Conservation (phyloP, 2,888 invertebrate genomes). For the Lithophane socia region DNA sequence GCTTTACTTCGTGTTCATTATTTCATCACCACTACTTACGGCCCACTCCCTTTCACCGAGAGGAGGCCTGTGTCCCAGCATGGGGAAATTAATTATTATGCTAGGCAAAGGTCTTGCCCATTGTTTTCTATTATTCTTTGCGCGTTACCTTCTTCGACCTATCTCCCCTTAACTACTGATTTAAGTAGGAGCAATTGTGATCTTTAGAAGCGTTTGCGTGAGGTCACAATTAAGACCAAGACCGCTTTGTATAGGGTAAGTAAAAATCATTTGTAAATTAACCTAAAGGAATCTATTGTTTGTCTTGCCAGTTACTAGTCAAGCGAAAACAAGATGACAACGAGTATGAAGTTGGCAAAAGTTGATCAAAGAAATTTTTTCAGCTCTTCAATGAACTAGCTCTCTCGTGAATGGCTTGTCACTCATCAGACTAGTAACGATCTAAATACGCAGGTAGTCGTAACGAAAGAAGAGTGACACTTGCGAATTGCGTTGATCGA, state of each 20-base stretch:
- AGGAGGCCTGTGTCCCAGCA: background rate
- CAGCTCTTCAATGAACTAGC: conserved; percentile 30
- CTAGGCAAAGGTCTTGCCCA: background rate
- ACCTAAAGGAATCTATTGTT: background rate
- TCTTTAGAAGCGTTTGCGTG: background rate
- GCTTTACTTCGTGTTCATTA: no score
- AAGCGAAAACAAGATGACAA: background rate
- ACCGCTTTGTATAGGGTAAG: background rate
- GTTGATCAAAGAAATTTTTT: conserved; percentile 15
- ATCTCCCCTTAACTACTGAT: background rate
- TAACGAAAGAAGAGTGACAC: conserved; percentile 52
- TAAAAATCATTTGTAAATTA: background rate
- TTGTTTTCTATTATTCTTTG: background rate
- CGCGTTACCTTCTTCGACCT: no score
- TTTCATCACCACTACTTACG: background rate
- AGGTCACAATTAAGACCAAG: background rate
- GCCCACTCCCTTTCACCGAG: background rate
- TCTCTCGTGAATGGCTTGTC: conserved; percentile 41
- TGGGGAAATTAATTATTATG: background rate
- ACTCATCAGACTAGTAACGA: conserved; percentile 19
- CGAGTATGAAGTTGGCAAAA: background rate
- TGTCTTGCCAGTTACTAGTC: background rate
- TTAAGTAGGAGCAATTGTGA: background rate
- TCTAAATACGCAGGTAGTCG: conserved; percentile 22
- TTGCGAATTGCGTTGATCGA: conserved; percentile 45